phyloP scores from a whole-genome alignment of 2,888 invertebrate genomes.

The Zhuqinia jingwanae region DNA sequence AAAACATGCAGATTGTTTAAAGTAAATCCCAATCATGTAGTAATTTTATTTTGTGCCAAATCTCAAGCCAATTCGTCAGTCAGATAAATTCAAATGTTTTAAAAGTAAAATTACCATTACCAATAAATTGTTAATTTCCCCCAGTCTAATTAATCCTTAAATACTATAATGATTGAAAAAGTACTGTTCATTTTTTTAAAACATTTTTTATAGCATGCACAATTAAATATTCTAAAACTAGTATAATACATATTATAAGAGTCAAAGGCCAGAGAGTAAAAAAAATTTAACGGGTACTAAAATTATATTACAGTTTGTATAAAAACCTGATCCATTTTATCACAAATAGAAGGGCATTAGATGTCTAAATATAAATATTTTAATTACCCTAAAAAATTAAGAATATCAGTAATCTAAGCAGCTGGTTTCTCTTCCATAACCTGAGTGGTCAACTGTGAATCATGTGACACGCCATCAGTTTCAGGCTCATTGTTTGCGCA shows the following conservation, averaged over 20 bases:
- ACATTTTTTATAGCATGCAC: constrained; percentile 59
- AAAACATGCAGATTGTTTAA: too few relatives aligned
- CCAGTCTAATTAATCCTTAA: neutral
- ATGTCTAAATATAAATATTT: neutral
- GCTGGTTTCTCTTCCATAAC: constrained; percentile 85
- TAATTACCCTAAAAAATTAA: constrained; percentile 19
- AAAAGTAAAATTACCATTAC: neutral
- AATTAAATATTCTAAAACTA: too few relatives aligned
- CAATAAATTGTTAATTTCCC: neutral
- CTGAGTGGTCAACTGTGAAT: constrained; percentile 85
- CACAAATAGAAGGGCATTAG: neutral
- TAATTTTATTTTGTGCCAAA: constrained; percentile 14
- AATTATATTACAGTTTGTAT: neutral
- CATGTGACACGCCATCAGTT: constrained; percentile 84
- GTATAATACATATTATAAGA: neutral
- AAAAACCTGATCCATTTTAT: constrained; percentile 27
- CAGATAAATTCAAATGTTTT: neutral
- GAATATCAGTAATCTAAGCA: constrained; percentile 72
- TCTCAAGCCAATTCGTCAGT: constrained; percentile 14
- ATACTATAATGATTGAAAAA: neutral
- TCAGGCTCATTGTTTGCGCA: constrained; percentile 84
- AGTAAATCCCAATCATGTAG: constrained; percentile 20
- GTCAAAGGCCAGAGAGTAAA: neutral
- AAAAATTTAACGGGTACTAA: constrained; percentile 39
- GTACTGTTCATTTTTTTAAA: constrained; percentile 3